Percentiles rank a stretch among this genome's conserved stretches.
Evolutionary conservation across 2,113 vertebrate species (phyloP).

Genomic region (Ranitomeya imitator): DNA sequence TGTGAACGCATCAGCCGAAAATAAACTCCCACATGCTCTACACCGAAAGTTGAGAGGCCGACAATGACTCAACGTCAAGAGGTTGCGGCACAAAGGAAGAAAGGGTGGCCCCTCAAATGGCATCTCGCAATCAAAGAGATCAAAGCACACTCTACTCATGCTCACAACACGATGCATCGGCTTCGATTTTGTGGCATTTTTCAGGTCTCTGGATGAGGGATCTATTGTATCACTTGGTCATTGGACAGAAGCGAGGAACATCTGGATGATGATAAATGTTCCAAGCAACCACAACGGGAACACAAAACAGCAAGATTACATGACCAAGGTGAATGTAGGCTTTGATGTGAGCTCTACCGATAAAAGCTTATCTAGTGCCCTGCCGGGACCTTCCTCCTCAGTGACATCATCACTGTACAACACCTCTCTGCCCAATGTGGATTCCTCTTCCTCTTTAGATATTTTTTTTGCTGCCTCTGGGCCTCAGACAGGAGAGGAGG

Average conservation of each 20-base stretch:
- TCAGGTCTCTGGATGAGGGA: neutral
- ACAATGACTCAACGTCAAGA: conserved; percentile 30
- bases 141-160: neutral
- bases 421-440: neutral
- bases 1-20: conserved; percentile 32
- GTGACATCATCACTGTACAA: neutral
- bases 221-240: no score
- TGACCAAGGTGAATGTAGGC: no score
- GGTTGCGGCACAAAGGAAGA: neutral
- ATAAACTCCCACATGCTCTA: conserved; percentile 45
- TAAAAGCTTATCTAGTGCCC: no score
- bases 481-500: no score
- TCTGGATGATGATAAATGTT: neutral
- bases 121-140: neutral
- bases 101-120: neutral
- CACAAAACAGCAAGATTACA: no score
- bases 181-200: neutral
- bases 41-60: conserved; percentile 1
- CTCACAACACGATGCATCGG: neutral
- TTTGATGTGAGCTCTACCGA: no score
- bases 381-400: neutral
- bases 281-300: no score
- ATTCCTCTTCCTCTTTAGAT: no score
- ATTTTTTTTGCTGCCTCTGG: no score
- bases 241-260: neutral